These are phyloP conservation scores for Cyphomyrus plagiostoma DNA, from an alignment of 2,113 vertebrate genomes.

Conservation along the genomic window DNA sequence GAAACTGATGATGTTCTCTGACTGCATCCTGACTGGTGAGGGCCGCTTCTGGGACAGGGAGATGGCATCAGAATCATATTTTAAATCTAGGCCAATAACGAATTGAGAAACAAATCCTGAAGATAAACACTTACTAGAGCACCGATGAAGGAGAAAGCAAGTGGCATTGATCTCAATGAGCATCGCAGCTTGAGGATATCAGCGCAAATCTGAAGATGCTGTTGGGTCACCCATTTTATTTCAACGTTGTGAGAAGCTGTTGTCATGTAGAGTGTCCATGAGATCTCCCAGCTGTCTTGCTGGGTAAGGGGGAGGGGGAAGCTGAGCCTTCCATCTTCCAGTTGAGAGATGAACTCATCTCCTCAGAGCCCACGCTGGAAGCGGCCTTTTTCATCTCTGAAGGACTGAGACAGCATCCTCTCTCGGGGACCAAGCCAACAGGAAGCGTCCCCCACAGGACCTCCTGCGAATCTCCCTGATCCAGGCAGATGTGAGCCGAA, in stretches of 20 bases:
- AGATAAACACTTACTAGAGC: not conserved
- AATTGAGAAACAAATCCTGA: not conserved
- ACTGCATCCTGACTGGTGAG: not conserved
- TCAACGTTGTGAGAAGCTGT: not conserved
- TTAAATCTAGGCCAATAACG: not conserved
- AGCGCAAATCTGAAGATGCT: not conserved
- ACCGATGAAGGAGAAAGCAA: not conserved
- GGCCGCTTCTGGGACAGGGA: not conserved
- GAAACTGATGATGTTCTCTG: not conserved
- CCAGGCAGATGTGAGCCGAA: not conserved
- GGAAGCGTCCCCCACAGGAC: not conserved
- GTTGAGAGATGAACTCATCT: not conserved
- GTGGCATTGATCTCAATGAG: not conserved
- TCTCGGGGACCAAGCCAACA: not conserved
- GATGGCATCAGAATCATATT: not conserved
- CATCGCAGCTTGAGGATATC: not conserved
- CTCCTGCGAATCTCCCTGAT: not conserved
- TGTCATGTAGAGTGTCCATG: not conserved
- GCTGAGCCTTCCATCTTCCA: not conserved
- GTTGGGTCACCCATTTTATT: not conserved
- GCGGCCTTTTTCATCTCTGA: not conserved
- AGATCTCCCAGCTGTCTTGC: not conserved
- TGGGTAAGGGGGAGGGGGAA: not conserved
- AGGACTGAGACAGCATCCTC: not conserved
- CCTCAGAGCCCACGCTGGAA: not conserved